phyloP scores from a whole-genome alignment of 2,888 invertebrate genomes.

The Acanthoscelides obtectus region DNA sequence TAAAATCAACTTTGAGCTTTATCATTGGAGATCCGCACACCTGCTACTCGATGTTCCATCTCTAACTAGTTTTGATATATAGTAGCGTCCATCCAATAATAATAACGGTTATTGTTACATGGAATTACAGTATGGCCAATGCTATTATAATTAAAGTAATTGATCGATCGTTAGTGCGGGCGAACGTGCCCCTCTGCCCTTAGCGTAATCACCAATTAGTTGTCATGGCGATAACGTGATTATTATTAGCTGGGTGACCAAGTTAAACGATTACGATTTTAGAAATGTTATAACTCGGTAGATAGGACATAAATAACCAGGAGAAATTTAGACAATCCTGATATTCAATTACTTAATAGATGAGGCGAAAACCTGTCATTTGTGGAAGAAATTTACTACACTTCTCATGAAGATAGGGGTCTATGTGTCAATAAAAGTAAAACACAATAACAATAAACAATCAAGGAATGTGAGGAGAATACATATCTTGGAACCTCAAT shows the following conservation, averaged over 20 bases:
- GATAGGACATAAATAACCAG: no score
- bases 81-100: neutral
- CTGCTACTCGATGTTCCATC: neutral
- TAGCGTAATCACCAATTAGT: neutral
- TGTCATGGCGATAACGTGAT: neutral
- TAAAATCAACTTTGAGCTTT: no score
- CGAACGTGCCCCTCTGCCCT: neutral
- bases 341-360: no score
- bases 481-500: no score
- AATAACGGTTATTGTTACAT: neutral
- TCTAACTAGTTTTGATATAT: neutral
- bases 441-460: no score
- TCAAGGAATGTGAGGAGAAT: no score
- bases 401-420: no score
- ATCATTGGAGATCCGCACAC: neutral
- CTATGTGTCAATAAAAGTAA: no score
- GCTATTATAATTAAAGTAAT: neutral
- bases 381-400: no score
- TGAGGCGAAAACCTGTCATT: no score
- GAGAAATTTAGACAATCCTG: no score
- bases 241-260: neutral
- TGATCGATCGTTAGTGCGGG: neutral
- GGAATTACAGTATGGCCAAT: neutral
- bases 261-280: neutral
- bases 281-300: no score